A percentile compares a stretch with the other conserved stretches of the same genome.
These are phyloP conservation scores for Andricus quercusramuli DNA, from an alignment of 2,888 invertebrate genomes.

Conservation along the genomic window DNA sequence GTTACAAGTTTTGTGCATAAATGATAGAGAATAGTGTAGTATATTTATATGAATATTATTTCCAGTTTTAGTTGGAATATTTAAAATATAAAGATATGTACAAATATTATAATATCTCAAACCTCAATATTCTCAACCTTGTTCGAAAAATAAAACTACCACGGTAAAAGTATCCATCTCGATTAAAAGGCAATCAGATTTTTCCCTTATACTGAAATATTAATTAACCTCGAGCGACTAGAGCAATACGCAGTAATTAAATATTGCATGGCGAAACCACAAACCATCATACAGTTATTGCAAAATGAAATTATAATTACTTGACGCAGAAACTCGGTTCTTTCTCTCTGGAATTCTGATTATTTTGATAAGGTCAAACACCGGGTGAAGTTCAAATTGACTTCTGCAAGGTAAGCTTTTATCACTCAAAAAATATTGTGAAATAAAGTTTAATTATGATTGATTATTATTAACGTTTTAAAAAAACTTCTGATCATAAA, in stretches of 20 bases:
- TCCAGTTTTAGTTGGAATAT: not conserved
- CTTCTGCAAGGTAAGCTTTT: not conserved
- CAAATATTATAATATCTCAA: not conserved
- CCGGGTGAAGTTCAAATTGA: not conserved
- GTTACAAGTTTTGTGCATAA: too few species aligned
- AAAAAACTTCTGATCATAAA: not conserved
- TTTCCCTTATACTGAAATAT: not conserved
- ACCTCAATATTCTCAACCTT: not conserved
- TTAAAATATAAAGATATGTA: not conserved
- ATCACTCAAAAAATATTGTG: not conserved
- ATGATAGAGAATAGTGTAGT: too few species aligned
- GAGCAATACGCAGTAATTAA: not conserved
- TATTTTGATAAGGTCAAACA: not conserved
- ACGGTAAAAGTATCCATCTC: not conserved
- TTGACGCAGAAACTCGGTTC: not conserved
- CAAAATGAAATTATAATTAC: not conserved
- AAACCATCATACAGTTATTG: not conserved
- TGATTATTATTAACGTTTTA: not conserved
- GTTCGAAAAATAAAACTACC: not conserved
- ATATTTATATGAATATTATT: too few species aligned
- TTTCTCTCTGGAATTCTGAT: not conserved
- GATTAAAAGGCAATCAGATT: not conserved
- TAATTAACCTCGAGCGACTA: not conserved
- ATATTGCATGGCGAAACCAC: not conserved
- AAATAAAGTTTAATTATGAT: not conserved